Conservation (phyloP, 2,113 vertebrate genomes). For the Rhinopomastus cyanomelas region DNA sequence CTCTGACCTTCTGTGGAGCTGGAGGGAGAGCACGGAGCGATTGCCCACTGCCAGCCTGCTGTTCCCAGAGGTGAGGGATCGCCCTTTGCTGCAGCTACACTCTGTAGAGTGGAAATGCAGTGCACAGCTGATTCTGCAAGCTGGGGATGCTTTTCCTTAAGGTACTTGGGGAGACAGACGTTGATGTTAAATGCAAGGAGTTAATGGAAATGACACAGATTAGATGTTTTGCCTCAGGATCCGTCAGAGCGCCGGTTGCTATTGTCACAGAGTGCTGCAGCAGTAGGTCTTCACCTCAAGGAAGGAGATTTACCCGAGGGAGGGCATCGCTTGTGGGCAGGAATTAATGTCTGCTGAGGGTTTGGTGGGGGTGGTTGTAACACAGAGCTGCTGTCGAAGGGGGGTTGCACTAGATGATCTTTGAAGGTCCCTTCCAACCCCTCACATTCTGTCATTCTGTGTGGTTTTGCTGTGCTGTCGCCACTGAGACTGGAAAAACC, state of each 20-base stretch:
- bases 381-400: too few relatives aligned
- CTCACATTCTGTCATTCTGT: too few relatives aligned
- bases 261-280: not conserved
- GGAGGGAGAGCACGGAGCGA: rapidly evolving
- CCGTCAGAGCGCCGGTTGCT: not conserved
- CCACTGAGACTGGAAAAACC: too few relatives aligned
- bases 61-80: not conserved
- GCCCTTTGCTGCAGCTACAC: not conserved
- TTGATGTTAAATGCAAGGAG: not conserved
- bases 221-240: not conserved
- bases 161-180: not conserved
- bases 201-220: not conserved
- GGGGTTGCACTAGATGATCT: too few relatives aligned
- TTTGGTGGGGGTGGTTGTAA: not conserved
- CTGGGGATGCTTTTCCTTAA: not conserved
- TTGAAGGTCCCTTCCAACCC: too few relatives aligned
- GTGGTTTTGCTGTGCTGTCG: not conserved
- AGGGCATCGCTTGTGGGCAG: not conserved
- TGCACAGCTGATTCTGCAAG: not conserved
- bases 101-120: not conserved
- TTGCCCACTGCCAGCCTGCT: rapidly evolving
- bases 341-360: not conserved
- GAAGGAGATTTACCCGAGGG: not conserved
- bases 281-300: not conserved
- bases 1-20: rapidly evolving